Evolutionary conservation across 2,797 vertebrate genomes (phyloP).

Genomic region (Muraenolepis orangiensis): DNA sequence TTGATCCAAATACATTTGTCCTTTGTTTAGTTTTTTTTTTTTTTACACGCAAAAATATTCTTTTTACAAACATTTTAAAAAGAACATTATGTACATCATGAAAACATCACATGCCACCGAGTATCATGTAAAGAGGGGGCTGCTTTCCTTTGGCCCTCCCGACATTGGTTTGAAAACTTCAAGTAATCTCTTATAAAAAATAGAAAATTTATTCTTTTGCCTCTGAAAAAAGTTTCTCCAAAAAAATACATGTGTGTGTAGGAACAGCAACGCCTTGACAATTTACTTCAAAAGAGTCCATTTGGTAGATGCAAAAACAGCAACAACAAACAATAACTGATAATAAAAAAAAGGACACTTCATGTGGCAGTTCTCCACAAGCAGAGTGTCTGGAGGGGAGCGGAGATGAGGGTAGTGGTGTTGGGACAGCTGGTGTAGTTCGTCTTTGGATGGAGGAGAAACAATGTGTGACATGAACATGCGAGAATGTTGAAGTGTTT

Average conservation of each 20-base stretch:
- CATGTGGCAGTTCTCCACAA: constrained; percentile 28
- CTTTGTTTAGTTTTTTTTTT: constrained; percentile 21
- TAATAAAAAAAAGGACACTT: constrained; percentile 12
- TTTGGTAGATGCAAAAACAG: constrained; percentile 45
- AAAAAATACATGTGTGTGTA: constrained; percentile 70
- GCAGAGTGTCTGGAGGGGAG: constrained; percentile 20
- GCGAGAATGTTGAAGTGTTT: constrained; percentile 61
- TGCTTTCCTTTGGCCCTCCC: constrained; percentile 37
- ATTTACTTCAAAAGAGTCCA: constrained; percentile 32
- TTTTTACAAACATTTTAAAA: constrained; percentile 63
- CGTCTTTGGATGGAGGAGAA: constrained; percentile 3
- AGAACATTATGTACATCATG: constrained; percentile 70
- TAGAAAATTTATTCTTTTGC: constrained; percentile 63
- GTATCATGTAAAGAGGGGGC: constrained; percentile 49
- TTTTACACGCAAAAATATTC: constrained; percentile 71
- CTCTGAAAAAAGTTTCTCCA: constrained; percentile 62
- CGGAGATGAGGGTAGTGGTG: neutral
- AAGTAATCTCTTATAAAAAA: constrained; percentile 79
- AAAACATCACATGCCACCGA: constrained; percentile 62
- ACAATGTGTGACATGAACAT: constrained; percentile 26
- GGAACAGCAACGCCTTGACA: constrained; percentile 67
- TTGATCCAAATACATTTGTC: constrained; percentile 60
- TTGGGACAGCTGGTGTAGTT: constrained; percentile 60
- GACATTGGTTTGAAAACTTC: constrained; percentile 67
- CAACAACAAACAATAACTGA: constrained; percentile 14